phyloP scores from a whole-genome alignment of 1,140 invertebrate genomes.

The Leguminivora glycinivorella region DNA sequence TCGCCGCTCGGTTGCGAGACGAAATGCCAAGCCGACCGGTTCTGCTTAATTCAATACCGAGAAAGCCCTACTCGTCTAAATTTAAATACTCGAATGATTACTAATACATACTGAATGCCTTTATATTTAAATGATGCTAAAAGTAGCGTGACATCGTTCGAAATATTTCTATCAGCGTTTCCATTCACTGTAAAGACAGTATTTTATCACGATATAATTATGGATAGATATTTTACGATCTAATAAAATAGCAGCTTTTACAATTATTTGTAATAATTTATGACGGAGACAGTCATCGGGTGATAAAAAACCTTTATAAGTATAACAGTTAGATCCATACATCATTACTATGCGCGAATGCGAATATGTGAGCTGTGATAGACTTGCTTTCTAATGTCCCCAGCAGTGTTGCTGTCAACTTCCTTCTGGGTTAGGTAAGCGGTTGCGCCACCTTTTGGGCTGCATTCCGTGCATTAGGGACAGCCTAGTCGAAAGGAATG shows the following conservation, averaged over 20 bases:
- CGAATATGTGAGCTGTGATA: neutral
- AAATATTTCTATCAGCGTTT: neutral
- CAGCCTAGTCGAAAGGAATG: constrained; percentile 27
- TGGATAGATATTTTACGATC: neutral
- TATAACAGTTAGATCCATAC: neutral
- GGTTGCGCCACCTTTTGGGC: constrained; percentile 18
- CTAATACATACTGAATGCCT: constrained; percentile 22
- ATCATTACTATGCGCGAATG: neutral
- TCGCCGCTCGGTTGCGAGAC: constrained; percentile 4
- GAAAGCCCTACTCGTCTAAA: constrained; percentile 27
- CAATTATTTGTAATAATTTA: neutral
- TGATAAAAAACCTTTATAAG: neutral
- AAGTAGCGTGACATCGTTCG: neutral
- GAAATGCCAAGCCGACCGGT: constrained; percentile 19
- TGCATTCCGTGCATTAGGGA: constrained; percentile 20
- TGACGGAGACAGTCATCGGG: neutral
- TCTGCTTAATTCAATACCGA: constrained; percentile 13
- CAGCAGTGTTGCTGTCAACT: constrained; percentile 5
- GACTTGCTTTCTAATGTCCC: neutral
- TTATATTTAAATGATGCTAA: constrained; percentile 19
- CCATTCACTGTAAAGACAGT: neutral
- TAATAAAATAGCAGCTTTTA: neutral
- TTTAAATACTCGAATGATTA: constrained; percentile 27
- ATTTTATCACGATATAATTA: neutral
- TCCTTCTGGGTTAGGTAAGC: constrained; percentile 23